A percentile compares a stretch with the other conserved stretches of the same genome.
These are phyloP conservation scores for Acipenser ruthenus DNA, from an alignment of 2,797 vertebrate species.

Conservation along the genomic window DNA sequence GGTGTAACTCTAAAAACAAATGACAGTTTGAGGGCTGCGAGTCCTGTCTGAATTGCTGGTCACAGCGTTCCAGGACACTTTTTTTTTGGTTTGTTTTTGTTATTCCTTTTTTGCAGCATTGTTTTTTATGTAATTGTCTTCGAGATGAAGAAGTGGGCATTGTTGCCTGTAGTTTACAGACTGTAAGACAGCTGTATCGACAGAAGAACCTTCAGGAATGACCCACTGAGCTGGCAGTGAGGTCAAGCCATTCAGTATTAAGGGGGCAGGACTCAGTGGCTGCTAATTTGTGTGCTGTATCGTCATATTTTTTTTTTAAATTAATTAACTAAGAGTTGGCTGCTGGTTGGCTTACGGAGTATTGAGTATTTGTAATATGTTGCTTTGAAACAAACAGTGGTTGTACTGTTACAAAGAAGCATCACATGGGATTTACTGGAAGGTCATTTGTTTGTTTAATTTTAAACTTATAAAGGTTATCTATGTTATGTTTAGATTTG, in stretches of 20 bases:
- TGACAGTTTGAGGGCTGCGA: constrained; percentile 8
- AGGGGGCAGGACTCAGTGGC: constrained; percentile 33
- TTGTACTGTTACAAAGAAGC: constrained; percentile 26
- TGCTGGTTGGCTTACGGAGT: constrained; percentile 78
- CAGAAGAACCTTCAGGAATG: neutral
- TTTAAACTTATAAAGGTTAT: constrained; percentile 18
- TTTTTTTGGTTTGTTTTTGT: constrained; percentile 52
- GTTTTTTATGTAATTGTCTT: neutral
- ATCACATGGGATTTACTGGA: constrained; percentile 25
- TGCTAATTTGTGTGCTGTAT: constrained; percentile 32
- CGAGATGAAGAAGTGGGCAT: neutral
- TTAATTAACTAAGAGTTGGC: constrained; percentile 54
- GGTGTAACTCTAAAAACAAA: too few species aligned
- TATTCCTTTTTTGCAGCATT: constrained; percentile 21
- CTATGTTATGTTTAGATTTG: constrained; percentile 29
- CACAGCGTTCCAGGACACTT: constrained; percentile 55
- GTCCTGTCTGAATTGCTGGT: constrained; percentile 21
- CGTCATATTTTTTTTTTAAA: constrained; percentile 25
- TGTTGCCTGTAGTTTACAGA: neutral
- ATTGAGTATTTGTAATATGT: constrained; percentile 37
- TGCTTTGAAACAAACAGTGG: constrained; percentile 34
- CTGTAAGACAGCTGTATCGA: neutral
- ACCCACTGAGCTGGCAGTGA: neutral
- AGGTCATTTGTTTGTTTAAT: constrained; percentile 29
- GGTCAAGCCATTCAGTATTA: constrained; percentile 7